Percentiles rank a stretch among this genome's conserved stretches.
Conservation (phyloP, 2,797 vertebrate genomes). For the Takifugu rubripes region DNA sequence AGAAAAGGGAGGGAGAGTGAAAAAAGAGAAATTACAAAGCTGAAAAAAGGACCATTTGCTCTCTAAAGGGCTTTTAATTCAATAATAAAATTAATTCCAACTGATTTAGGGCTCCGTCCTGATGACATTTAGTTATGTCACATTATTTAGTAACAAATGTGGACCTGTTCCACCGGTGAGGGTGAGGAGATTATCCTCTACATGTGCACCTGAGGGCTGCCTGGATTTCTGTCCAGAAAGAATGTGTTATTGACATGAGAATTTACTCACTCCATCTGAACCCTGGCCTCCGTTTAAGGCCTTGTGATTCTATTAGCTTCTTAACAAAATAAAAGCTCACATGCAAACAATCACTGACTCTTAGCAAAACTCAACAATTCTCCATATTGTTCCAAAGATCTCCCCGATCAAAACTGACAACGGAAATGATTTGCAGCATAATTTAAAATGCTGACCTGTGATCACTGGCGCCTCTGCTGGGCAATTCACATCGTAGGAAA, state of each 20-base stretch:
- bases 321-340: neutral
- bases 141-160: neutral
- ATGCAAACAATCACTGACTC: slow-evolving; percentile 3
- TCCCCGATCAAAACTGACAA: too few relatives aligned
- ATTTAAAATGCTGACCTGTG: too few relatives aligned
- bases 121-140: neutral
- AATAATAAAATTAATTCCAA: slow-evolving; percentile 26
- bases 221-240: slow-evolving; percentile 36
- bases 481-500: too few relatives aligned
- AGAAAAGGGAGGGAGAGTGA: too few relatives aligned
- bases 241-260: slow-evolving; percentile 63
- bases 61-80: slow-evolving; percentile 31
- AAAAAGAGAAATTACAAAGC: slow-evolving; percentile 17
- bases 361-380: neutral
- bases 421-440: too few relatives aligned
- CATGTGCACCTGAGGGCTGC: neutral
- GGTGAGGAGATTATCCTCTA: neutral
- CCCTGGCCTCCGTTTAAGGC: neutral
- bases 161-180: slow-evolving; percentile 7
- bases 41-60: slow-evolving; percentile 10
- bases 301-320: neutral
- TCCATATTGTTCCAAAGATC: too few relatives aligned
- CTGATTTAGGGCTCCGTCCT: slow-evolving; percentile 10
- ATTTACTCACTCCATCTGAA: slow-evolving; percentile 44
- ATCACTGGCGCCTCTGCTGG: too few relatives aligned